Evolutionary conservation across 2,888 invertebrate genomes (phyloP).

Genomic region (Siphlonurus alternatus): DNA sequence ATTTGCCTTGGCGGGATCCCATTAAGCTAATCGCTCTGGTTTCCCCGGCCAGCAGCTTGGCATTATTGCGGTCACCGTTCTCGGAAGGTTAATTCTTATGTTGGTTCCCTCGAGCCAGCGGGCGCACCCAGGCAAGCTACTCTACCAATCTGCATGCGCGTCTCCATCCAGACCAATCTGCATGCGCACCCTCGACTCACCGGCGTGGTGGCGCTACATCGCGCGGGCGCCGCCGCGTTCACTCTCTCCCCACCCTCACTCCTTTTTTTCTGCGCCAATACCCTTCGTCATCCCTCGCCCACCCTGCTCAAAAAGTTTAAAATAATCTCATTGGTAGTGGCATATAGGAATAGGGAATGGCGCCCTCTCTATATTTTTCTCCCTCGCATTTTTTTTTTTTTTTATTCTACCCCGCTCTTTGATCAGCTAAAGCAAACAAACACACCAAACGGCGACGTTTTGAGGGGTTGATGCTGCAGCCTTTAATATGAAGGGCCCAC

Average conservation of each 20-base stretch:
- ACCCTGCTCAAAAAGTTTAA: slow-evolving; percentile 2
- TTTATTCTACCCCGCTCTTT: background rate
- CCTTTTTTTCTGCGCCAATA: slow-evolving; percentile 3
- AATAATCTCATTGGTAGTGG: slow-evolving; percentile 1
- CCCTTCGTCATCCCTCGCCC: slow-evolving; percentile 2
- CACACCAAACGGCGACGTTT: background rate
- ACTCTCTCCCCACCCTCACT: slow-evolving; percentile 1
- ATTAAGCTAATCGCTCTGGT: background rate
- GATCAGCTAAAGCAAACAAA: slow-evolving; percentile 2
- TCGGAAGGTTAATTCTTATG: background rate
- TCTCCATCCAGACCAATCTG: background rate
- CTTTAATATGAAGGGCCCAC: background rate
- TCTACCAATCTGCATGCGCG: background rate
- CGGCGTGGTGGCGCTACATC: background rate
- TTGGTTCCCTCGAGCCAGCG: background rate
- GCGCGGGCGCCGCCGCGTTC: background rate
- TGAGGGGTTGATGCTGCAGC: background rate
- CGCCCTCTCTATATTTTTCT: background rate
- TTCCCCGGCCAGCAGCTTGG: too few species aligned
- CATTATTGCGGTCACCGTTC: background rate
- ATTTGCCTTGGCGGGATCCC: background rate
- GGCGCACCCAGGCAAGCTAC: too few species aligned
- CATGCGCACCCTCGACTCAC: background rate
- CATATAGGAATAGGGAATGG: background rate
- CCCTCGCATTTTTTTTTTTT: background rate